Conservation (phyloP, 1,140 invertebrate genomes). For the Drosophila bocki region DNA sequence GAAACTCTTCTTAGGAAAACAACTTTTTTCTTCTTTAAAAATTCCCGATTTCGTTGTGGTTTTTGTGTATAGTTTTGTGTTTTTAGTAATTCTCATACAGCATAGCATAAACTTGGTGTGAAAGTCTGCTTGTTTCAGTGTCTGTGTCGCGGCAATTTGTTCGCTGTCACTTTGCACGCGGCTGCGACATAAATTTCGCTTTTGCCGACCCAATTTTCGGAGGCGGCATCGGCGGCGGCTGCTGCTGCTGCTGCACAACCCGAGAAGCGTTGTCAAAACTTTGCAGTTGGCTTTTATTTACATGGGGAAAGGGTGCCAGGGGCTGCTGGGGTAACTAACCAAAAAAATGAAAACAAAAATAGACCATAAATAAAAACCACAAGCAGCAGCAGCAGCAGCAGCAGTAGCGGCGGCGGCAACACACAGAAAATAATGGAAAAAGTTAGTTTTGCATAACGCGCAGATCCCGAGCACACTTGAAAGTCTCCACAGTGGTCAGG, state of each 20-base stretch:
- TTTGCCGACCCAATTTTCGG: slow-evolving; percentile 77
- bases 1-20: neutral
- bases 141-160: slow-evolving; percentile 75
- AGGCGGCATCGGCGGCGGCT: slow-evolving; percentile 46
- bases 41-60: neutral
- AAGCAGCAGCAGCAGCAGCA: slow-evolving; percentile 48
- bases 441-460: slow-evolving; percentile 82
- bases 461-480: slow-evolving; percentile 69
- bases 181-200: slow-evolving; percentile 82
- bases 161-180: slow-evolving; percentile 81
- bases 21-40: neutral
- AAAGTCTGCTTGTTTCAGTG: slow-evolving; percentile 20
- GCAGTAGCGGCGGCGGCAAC: slow-evolving; percentile 38
- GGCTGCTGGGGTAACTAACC: slow-evolving; percentile 63
- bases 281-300: slow-evolving; percentile 83
- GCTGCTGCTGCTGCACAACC: slow-evolving; percentile 53
- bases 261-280: slow-evolving; percentile 79
- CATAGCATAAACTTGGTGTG: slow-evolving; percentile 8
- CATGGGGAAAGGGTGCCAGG: slow-evolving; percentile 36
- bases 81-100: neutral
- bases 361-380: slow-evolving; percentile 81
- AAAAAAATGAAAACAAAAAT: slow-evolving; percentile 79
- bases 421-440: slow-evolving; percentile 81
- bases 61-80: neutral
- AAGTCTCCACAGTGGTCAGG: slow-evolving; percentile 48